Percentiles rank a stretch among this genome's conserved stretches.
Conservation (phyloP, 2,797 vertebrate species). For the Hippoglossus hippoglossus region DNA sequence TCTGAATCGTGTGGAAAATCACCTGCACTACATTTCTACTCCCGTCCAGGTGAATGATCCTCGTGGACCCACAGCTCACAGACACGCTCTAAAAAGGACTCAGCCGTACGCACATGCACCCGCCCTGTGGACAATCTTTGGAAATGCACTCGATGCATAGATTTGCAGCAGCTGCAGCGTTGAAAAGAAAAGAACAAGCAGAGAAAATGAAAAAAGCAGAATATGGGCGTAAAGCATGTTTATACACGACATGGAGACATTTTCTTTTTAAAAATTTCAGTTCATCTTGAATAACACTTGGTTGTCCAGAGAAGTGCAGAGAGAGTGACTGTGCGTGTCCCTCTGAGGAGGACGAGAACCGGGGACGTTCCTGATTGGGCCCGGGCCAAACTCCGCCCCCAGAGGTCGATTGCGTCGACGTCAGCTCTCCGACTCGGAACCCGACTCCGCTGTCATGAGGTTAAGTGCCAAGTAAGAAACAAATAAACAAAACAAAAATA, state of each 20-base stretch:
- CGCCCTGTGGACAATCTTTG: conserved; percentile 83
- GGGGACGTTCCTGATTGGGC: conserved; percentile 39
- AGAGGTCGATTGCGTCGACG: conserved; percentile 54
- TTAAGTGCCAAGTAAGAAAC: conserved; percentile 84
- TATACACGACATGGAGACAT: conserved; percentile 66
- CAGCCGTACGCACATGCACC: not conserved
- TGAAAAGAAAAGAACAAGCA: conserved; percentile 45
- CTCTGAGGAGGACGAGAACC: conserved; percentile 36
- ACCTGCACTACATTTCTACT: not conserved
- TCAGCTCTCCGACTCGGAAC: conserved; percentile 58
- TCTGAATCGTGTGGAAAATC: not conserved
- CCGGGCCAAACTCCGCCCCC: conserved; percentile 43
- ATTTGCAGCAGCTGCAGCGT: conserved; percentile 81
- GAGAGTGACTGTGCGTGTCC: conserved; percentile 39
- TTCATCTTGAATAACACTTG: conserved; percentile 63
- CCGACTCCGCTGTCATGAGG: conserved; percentile 64
- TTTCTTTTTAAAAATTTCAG: conserved; percentile 47
- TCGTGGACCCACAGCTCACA: conserved; percentile 31
- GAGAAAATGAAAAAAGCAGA: conserved; percentile 38
- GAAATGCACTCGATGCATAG: conserved; percentile 86
- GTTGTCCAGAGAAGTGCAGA: conserved; percentile 77
- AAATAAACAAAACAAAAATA: conserved; percentile 62
- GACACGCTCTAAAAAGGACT: not conserved
- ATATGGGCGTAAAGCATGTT: conserved; percentile 65
- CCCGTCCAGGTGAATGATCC: conserved; percentile 4